These are phyloP conservation scores for Phenganax marumi DNA, from an alignment of 92 coral and sea anemone genomes.

Conservation along the genomic window DNA sequence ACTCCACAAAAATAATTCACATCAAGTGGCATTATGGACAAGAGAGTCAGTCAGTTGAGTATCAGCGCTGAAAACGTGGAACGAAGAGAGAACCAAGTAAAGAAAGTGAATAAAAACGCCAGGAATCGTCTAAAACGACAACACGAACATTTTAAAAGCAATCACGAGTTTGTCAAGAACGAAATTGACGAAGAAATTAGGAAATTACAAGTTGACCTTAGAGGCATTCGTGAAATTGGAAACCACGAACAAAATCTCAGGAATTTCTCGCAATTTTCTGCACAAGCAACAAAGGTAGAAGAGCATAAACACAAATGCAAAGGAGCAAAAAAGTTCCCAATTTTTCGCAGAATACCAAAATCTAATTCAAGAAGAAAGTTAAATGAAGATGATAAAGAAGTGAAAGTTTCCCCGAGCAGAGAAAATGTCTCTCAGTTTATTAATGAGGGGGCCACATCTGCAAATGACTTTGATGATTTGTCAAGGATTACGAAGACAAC, in stretches of 20 bases:
- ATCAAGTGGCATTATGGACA: neutral
- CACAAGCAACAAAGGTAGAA: neutral
- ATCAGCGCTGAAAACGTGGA: constrained; percentile 26
- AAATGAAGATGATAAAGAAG: constrained; percentile 6
- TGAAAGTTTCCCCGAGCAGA: neutral
- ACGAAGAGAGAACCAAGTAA: constrained; percentile 12
- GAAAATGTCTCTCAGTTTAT: neutral
- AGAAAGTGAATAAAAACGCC: constrained; percentile 14
- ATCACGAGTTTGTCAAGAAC: constrained; percentile 3
- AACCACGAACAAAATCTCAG: constrained; percentile 46
- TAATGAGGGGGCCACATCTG: neutral
- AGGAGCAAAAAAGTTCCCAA: neutral
- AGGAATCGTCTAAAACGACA: constrained; percentile 16
- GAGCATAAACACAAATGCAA: constrained; percentile 13
- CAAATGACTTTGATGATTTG: constrained; percentile 9
- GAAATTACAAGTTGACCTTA: constrained; percentile 68
- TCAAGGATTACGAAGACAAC: neutral
- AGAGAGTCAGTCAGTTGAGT: constrained; percentile 29
- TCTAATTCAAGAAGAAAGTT: constrained; percentile 18
- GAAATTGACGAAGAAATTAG: constrained; percentile 74
- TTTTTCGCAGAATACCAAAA: constrained; percentile 5
- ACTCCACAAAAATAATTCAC: neutral
- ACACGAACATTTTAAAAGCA: constrained; percentile 24
- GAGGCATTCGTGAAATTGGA: constrained; percentile 74
- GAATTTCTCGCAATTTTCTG: neutral